These are phyloP conservation scores for Drosophila navojoa DNA, from an alignment of 1,140 invertebrate species.

Conservation along the genomic window DNA sequence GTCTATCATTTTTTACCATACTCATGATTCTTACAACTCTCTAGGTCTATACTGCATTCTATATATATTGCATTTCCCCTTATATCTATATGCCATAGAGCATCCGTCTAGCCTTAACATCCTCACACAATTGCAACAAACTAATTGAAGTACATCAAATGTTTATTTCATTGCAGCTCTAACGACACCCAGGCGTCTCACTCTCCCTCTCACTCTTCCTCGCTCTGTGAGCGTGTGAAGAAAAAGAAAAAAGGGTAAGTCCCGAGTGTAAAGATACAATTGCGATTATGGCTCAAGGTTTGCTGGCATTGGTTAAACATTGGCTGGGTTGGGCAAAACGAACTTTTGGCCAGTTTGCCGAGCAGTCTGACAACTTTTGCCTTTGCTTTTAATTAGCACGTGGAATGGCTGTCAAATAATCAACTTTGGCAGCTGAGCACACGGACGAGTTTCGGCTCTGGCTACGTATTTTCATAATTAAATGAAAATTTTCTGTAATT, in stretches of 20 bases:
- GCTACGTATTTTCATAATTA: slow-evolving; percentile 71
- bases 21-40: not conserved
- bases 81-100: not conserved
- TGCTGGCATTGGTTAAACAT: slow-evolving; percentile 47
- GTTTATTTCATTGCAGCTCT: slow-evolving; percentile 67
- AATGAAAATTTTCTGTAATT: slow-evolving; percentile 75
- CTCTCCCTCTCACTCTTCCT: slow-evolving; percentile 4
- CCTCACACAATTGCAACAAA: slow-evolving; percentile 28
- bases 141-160: slow-evolving; percentile 71
- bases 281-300: slow-evolving; percentile 62
- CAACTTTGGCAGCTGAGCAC: slow-evolving; percentile 16
- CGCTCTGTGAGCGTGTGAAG: slow-evolving; percentile 12
- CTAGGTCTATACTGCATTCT: no score
- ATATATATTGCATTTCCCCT: not conserved
- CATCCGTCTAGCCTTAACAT: not conserved
- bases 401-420: slow-evolving; percentile 21
- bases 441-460: slow-evolving; percentile 6
- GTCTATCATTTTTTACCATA: no score
- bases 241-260: slow-evolving; percentile 58
- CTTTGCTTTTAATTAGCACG: slow-evolving; percentile 59
- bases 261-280: slow-evolving; percentile 60
- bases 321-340: slow-evolving; percentile 8
- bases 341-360: slow-evolving; percentile 20
- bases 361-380: slow-evolving; percentile 45
- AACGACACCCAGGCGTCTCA: slow-evolving; percentile 66